Base-by-base conservation (phyloP, 2,113 vertebrate genomes). In the Cyprinodon brontotheroides region DNA sequence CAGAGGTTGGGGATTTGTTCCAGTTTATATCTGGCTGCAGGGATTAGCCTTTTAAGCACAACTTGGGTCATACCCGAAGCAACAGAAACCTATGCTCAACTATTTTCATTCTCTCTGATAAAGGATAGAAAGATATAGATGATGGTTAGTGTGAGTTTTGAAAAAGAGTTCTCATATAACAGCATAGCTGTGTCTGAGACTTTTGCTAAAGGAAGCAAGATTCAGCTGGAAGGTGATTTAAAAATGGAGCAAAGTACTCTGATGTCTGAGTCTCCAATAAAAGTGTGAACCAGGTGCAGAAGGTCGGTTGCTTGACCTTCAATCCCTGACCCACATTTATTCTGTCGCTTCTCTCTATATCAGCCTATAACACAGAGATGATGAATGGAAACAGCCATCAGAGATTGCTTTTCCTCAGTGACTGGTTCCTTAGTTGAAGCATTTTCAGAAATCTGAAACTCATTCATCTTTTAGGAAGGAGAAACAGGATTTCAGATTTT, bases 301-400 rank as follows among this genome's bases (percentile, higher is more conserved):
- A 59, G 22, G 36, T 68, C 53, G 74, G 74, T 22, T 60, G 20
- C 15, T 29, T 84, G 82, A 83, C 80, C 79, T 81, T 66, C 38
- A 81, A 39, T 85, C 65, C 17, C 59, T 65, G 74, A 83, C 69
- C 78, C 40, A 61, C 79, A 83, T 84, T 75, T 67, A 37, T 61
- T 67, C 64, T 59, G 29, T 63, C 59, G 63, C 61, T 64, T 74
- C 50, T 38, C 37, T 4, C 78, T 14, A 43, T 81, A 74, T 78
- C 71, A 40, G 47, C 75, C 74, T 75, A 72, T 79, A 78, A 74
- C 62, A 59, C 77, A 39, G 41, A 84, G 61, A 78, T 78, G 85
- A 78, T 64, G 70, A 67, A 41, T 70, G 53, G 57, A 70, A 65
- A 69, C 60, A 70, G 47, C 7, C 68, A 38, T 57, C 72, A 39